Evolutionary conservation across 2,797 vertebrate genomes (phyloP).

Genomic region (Pantherophis vulpinus): DNA sequence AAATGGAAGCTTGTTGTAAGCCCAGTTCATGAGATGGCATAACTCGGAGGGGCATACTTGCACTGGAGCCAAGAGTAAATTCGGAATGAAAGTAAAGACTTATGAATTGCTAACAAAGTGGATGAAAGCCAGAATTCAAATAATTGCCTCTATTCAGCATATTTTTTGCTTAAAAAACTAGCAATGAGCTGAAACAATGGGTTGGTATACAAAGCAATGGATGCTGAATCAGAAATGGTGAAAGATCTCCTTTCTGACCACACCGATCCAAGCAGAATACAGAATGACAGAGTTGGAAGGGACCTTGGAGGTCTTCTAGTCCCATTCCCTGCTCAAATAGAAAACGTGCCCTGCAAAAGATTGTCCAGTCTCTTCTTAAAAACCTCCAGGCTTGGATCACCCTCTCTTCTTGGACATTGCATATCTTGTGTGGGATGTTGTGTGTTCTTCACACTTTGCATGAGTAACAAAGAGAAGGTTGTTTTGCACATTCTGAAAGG

Average conservation of each 20-base stretch:
- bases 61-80: conserved; percentile 44
- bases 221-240: background rate
- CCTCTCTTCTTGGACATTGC: background rate
- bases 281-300: background rate
- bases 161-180: conserved; percentile 26
- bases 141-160: conserved; percentile 55
- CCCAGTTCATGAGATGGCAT: background rate
- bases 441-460: background rate
- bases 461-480: background rate
- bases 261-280: background rate
- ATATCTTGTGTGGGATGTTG: background rate
- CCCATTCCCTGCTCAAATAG: background rate
- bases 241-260: background rate
- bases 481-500: background rate
- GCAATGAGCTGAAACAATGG: conserved; percentile 33
- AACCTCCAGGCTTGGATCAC: background rate
- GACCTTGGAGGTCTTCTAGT: background rate
- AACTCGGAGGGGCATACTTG: background rate
- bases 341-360: background rate
- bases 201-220: conserved; percentile 20
- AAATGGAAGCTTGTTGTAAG: conserved; percentile 17
- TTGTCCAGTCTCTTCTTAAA: background rate
- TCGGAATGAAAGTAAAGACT: conserved; percentile 50
- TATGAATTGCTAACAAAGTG: conserved; percentile 39
- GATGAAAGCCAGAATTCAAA: conserved; percentile 54